Evolutionary conservation across 92 coral and sea anemone genomes (phyloP).

Genomic region (Chrysogorgia sp.): DNA sequence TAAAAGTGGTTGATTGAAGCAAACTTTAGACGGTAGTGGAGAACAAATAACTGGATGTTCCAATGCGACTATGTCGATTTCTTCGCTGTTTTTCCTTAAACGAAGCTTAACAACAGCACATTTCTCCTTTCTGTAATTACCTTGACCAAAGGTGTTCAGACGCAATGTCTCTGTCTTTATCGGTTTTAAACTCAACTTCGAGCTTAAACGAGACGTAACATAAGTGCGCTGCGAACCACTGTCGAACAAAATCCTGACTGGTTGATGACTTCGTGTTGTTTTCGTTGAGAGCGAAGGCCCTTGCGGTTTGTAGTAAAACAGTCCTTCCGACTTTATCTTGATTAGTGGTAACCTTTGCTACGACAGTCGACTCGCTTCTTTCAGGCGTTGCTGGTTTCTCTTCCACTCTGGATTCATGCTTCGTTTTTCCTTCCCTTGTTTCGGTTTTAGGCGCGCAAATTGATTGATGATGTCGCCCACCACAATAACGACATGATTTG

Average conservation of each 20-base stretch:
- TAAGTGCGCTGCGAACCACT: constrained; percentile 57
- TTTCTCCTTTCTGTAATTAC: constrained; percentile 29
- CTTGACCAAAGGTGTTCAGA: constrained; percentile 59
- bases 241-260: constrained; percentile 64
- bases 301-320: constrained; percentile 61
- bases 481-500: constrained; percentile 55
- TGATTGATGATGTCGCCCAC: constrained; percentile 61
- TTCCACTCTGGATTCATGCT: no score
- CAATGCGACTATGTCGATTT: constrained; percentile 37
- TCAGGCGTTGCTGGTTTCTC: no score
- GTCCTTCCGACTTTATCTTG: constrained; percentile 1
- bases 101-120: constrained; percentile 30
- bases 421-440: neutral
- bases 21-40: constrained; percentile 40
- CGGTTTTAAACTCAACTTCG: constrained; percentile 37
- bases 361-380: constrained; percentile 24
- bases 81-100: neutral
- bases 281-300: constrained; percentile 58
- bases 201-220: constrained; percentile 16
- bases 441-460: constrained; percentile 33
- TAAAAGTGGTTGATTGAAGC: constrained; percentile 39
- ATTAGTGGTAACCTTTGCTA: constrained; percentile 20
- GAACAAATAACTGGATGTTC: constrained; percentile 61
- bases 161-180: constrained; percentile 31
- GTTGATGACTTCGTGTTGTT: constrained; percentile 43